Evolutionary conservation across 1,140 invertebrate species (phyloP), one percentile per base, ranked within the genome.

Genomic region (Ceratosolen solmsi): DNA sequence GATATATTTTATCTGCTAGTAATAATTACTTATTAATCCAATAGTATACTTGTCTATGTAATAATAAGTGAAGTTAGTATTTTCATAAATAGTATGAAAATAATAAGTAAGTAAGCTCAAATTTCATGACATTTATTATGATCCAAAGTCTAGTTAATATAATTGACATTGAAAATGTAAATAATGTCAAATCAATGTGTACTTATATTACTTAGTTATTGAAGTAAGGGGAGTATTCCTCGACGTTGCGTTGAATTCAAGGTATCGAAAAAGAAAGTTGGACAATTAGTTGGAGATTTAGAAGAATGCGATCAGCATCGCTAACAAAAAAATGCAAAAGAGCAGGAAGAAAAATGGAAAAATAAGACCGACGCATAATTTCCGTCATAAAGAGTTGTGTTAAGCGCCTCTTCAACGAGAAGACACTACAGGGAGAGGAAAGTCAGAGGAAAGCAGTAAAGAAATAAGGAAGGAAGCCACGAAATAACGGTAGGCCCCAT

Each of bases 401-500:
- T 58, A 73, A 71, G 41, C 27, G 36, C 25, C 60, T 63, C 60
- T 63, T 63, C 30, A 63, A 27, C 17, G 27, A 17, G 60, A 38
- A 38, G 63, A 38, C 17, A 63, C 4, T 15, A 22, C 36, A 46
- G 60, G 25, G 33, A 56, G 73, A 63, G 46, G 33, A 51, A 65
- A 72, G 36, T 27, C n/a, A 22, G 46, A 56, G 41, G 41, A 63
- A 74, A 49, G 68, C 9, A 73, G 63, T 11, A 63, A 33, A 75
- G 22, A 63, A 68, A 25, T 38, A 20, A 65, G 63, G 63, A 78
- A 78, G 76, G 76, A 78, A 78, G 63, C 49, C 60, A 54, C 63
- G 63, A 70, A 49, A 70, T 78, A 78, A 78, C 76, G 76, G 76
- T 63, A 78, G 65, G 63, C 41, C 33, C 7, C 3, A 54, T 36